Evolutionary conservation across 1,140 invertebrate species (phyloP), one percentile per base, ranked within the genome.

Genomic region (Lysiphlebus fabarum): DNA sequence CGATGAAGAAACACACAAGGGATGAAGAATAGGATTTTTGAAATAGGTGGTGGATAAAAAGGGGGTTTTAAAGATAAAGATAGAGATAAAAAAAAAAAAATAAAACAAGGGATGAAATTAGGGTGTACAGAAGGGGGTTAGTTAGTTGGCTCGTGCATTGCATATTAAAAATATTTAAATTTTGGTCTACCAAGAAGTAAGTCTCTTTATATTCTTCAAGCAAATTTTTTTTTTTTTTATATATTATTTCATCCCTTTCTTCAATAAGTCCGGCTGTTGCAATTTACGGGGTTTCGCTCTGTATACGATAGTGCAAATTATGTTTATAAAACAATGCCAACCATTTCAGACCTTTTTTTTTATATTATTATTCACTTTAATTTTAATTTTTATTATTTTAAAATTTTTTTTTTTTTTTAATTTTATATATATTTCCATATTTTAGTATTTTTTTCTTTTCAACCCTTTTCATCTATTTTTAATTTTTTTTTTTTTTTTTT

Each of bases 141-240:
- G 74, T 77, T 76, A 75, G 71, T 65, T 57, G 66, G 57, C 66
- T 63, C 69, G 67, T 68, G 72, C 65, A 67, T 62, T 67, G 73
- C 74, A 75, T 78, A 77, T 77, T 78, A 77, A 78, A 76, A 76
- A 72, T 72, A 75, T 75, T 76, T 69, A 71, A 78, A 76, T 77
- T 67, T 61, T 1, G 17, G 17, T 56, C 34, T 53, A 53, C 34
- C 44, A 65, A 26, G 17, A 26, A 26, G 17, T 26, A 26, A 26
- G 17, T 26, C 17, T 4, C 17, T 26, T 26, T 26, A 26, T 26
- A 26, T 26, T 26, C 17, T 26, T 26, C 17, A 26, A 26, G 17
- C 17, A 26, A 26, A n/a, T n/a, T 26, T 26, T 1, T 26, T 26
- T 26, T 17, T 26, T 26, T 26, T 26, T 26, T 26, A 26, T 26